These are phyloP conservation scores for Schizotus pectinicornis DNA, from an alignment of 2,888 invertebrate species.

Conservation along the genomic window DNA sequence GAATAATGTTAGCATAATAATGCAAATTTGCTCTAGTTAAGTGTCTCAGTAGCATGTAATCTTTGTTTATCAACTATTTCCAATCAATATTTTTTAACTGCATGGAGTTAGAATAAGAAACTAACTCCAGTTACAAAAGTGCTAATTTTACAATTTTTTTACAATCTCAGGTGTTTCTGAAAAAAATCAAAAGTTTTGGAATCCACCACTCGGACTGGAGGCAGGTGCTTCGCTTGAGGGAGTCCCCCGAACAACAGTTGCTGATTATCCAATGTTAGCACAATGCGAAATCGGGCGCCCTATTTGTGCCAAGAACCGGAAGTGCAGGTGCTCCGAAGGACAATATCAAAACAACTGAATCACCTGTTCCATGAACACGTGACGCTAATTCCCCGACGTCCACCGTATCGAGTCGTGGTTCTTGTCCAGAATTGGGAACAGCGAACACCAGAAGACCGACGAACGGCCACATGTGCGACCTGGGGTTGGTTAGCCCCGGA, in stretches of 20 bases:
- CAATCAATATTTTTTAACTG: not conserved
- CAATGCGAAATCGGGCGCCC: not conserved
- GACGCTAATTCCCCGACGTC: slow-evolving; percentile 43
- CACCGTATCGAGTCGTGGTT: slow-evolving; percentile 39
- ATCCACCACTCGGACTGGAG: no score
- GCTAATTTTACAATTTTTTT: no score
- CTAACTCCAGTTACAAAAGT: no score
- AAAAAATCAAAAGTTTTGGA: no score
- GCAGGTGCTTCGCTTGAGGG: no score
- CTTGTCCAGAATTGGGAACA: slow-evolving; percentile 12
- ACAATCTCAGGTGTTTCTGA: no score
- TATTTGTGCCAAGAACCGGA: not conserved
- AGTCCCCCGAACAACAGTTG: not conserved
- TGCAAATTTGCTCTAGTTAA: no score
- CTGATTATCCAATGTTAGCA: not conserved
- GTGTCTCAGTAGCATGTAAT: not conserved
- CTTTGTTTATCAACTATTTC: not conserved
- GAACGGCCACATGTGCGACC: slow-evolving; percentile 25
- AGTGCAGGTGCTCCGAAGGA: slow-evolving; percentile 1
- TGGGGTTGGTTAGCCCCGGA: slow-evolving; percentile 21
- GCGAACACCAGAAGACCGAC: slow-evolving; percentile 5
- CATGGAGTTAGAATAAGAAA: no score
- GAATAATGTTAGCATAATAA: no score
- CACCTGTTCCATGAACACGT: slow-evolving; percentile 45
- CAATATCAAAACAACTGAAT: slow-evolving; percentile 6